These are phyloP conservation scores for Ovibos moschatus DNA, from an alignment of 2,113 vertebrate species.

Conservation along the genomic window DNA sequence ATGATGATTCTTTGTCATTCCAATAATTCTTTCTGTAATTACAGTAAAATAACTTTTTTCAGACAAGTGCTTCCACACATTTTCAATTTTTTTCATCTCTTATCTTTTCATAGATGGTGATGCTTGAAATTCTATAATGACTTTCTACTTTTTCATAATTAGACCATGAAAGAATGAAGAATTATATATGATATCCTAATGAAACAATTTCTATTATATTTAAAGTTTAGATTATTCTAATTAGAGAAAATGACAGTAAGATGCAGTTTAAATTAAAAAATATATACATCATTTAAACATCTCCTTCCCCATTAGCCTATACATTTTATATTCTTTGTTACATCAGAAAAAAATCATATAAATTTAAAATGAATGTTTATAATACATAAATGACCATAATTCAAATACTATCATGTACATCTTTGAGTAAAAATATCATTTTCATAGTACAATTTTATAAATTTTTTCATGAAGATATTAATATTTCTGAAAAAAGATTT, in stretches of 20 bases:
- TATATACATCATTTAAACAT: slow-evolving; percentile 7
- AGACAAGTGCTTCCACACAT: slow-evolving; percentile 1
- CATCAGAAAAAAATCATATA: slow-evolving; percentile 6
- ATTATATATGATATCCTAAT: slow-evolving; percentile 26
- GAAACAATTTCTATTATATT: slow-evolving; percentile 48
- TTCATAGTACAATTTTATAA: slow-evolving; percentile 30
- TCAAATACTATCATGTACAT: neutral
- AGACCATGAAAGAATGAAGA: neutral
- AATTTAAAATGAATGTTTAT: slow-evolving; percentile 35
- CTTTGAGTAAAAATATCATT: slow-evolving; percentile 48
- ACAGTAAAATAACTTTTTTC: slow-evolving; percentile 22
- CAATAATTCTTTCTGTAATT: slow-evolving; percentile 29
- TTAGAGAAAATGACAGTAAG: neutral
- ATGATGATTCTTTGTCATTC: slow-evolving; percentile 20
- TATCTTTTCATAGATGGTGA: slow-evolving; percentile 41
- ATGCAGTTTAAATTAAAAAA: neutral
- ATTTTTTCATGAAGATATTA: neutral
- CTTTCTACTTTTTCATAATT: slow-evolving; percentile 49
- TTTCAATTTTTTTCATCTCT: slow-evolving; percentile 44
- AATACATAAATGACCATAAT: slow-evolving; percentile 13
- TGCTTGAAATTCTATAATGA: slow-evolving; percentile 55
- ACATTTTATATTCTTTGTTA: slow-evolving; percentile 1
- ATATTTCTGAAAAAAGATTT: neutral
- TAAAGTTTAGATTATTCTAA: slow-evolving; percentile 44
- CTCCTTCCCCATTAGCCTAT: neutral